Evolutionary conservation across 2,113 vertebrate species (phyloP), one percentile per base, ranked within the genome.

Genomic region (Rissa tridactyla): DNA sequence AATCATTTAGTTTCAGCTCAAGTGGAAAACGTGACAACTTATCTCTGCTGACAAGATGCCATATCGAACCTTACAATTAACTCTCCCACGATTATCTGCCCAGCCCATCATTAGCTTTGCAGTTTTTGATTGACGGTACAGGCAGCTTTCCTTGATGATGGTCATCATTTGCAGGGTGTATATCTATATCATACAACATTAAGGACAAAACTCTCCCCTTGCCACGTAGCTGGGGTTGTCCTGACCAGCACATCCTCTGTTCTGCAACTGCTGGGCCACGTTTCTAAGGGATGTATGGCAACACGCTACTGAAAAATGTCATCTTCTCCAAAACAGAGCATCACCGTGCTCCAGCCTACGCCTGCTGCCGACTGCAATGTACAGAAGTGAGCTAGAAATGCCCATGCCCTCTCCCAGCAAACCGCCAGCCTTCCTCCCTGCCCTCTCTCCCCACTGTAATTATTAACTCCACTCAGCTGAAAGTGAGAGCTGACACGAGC

Each of bases 21-120:
- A 99, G 99, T 99, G 99, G 99, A 99, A 99, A 99, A 99, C 98
- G 98, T 99, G 99, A 99, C 99, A 99, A 99, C 99, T 99, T 99
- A 99, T 99, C 99, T 99, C 98, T 98, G 98, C 98, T 99, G 99
- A 99, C 99, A 99, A 98, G 98, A 99, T 97, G 99, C 98, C 98
- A 97, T 98, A 98, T 98, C 98, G 97, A 98, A 98, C 98, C 98
- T 98, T 97, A 98, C 99, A 99, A 99, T 99, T 99, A 99, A 99
- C 98, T 98, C 97, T 97, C 98, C 97, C 97, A 95, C 95, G 98
- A 99, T 99, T 98, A 99, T 99, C 99, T 98, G 98, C 98, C 98
- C 98, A 97, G 97, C 98, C 98, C 98, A 98, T 99, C 98, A 98
- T 98, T 98, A 99, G 96, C 98, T 85, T 78, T 82, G 96, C 81